Evolutionary conservation across 64 coral and sea anemone genomes (phyloP).

Genomic region (Montipora cactus): DNA sequence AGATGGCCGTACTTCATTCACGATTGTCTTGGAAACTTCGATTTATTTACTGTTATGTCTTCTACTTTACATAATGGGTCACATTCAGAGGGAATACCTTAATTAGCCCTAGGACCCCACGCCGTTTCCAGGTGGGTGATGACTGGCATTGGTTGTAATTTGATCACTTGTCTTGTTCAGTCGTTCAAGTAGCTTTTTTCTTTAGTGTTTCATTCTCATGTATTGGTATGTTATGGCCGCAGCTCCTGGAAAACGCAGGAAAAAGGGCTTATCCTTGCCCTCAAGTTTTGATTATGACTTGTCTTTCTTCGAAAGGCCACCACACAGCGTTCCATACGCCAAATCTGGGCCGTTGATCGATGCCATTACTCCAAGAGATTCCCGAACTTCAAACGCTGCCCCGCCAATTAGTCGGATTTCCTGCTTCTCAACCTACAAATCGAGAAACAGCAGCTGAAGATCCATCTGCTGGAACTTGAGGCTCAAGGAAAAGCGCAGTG

Average conservation of each 20-base stretch:
- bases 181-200: not conserved
- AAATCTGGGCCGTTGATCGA: not conserved
- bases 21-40: too few species aligned
- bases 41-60: too few species aligned
- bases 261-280: not conserved
- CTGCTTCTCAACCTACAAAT: not conserved
- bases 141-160: too few species aligned
- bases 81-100: too few species aligned
- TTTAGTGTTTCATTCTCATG: not conserved
- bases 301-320: not conserved
- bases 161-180: too few species aligned
- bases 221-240: not conserved
- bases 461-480: not conserved
- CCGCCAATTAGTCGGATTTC: not conserved
- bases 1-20: too few species aligned
- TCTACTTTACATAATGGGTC: too few species aligned
- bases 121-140: too few species aligned
- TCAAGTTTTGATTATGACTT: not conserved
- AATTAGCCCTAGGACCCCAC: too few species aligned
- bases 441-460: slow-evolving; percentile 5
- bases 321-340: not conserved
- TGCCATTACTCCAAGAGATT: not conserved
- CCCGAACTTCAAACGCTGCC: not conserved
- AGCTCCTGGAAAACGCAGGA: not conserved
- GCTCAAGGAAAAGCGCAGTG: not conserved